Percentiles rank a stretch among this genome's conserved stretches.
Conservation (phyloP, 2,113 vertebrate species). For the Leptodactylus fuscus region DNA sequence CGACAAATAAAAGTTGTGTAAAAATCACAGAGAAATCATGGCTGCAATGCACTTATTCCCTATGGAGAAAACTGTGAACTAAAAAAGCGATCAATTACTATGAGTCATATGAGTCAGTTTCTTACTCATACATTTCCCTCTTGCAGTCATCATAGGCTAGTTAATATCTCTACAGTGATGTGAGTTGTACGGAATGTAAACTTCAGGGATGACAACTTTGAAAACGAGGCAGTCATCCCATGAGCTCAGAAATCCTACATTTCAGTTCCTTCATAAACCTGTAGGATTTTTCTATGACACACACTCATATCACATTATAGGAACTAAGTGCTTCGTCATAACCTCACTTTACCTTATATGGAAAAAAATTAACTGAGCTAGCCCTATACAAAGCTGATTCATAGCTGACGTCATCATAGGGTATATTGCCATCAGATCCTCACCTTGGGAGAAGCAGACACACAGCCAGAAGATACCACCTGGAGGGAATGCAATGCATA, state of each 20-base stretch:
- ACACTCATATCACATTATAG: not conserved
- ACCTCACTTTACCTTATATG: not conserved
- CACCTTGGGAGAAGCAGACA: too few relatives aligned
- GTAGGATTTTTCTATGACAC: not conserved
- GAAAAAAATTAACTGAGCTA: too few relatives aligned
- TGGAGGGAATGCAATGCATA: too few relatives aligned
- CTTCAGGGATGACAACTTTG: not conserved
- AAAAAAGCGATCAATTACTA: conserved; percentile 29
- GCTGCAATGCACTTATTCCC: not conserved
- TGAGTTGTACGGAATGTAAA: conserved; percentile 35
- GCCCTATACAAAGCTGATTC: too few relatives aligned
- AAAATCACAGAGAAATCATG: not conserved
- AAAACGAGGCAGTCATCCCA: not conserved
- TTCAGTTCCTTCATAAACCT: not conserved
- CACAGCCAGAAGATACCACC: too few relatives aligned
- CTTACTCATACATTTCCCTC: conserved; percentile 29
- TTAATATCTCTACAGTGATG: not conserved
- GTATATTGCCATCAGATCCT: too few relatives aligned
- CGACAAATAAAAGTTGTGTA: not conserved
- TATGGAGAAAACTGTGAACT: not conserved
- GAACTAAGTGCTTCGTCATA: not conserved
- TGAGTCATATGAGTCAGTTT: conserved; percentile 19
- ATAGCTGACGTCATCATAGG: too few relatives aligned
- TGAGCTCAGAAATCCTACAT: not conserved
- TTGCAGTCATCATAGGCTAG: not conserved